Evolutionary conservation across 1,140 invertebrate genomes (phyloP).

Genomic region (Macrobrachium nipponense): DNA sequence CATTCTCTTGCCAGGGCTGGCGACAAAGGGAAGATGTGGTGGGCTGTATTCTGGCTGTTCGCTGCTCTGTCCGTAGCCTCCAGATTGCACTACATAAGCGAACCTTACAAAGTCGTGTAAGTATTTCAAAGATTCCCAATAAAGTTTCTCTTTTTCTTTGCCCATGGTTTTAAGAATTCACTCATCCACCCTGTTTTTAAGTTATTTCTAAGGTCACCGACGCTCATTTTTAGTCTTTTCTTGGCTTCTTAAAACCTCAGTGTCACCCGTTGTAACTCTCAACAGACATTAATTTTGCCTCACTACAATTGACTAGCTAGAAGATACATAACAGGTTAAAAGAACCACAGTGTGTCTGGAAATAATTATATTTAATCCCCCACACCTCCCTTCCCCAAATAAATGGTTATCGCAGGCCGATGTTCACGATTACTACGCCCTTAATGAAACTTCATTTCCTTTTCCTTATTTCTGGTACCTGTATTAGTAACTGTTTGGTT

Average conservation of each 20-base stretch:
- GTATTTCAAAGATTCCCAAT: background rate
- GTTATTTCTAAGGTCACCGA: background rate
- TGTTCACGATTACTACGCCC: too few relatives aligned
- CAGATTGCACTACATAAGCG: constrained; percentile 43
- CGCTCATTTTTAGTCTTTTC: too few relatives aligned
- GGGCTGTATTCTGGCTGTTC: constrained; percentile 23
- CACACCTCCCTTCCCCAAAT: too few relatives aligned
- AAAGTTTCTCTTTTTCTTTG: background rate
- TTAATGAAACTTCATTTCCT: too few relatives aligned
- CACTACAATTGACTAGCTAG: too few relatives aligned
- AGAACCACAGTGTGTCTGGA: too few relatives aligned
- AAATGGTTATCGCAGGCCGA: too few relatives aligned
- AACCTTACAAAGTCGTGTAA: constrained; percentile 45
- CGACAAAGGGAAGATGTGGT: constrained; percentile 14
- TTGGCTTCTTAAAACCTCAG: background rate
- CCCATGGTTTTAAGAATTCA: background rate
- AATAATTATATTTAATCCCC: too few relatives aligned
- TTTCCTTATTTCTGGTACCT: too few relatives aligned
- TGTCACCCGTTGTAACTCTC: background rate
- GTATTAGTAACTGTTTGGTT: too few relatives aligned
- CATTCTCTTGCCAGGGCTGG: background rate
- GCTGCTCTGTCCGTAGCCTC: constrained; percentile 7
- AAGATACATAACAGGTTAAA: too few relatives aligned
- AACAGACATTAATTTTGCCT: too few relatives aligned
- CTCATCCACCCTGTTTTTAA: background rate